A percentile compares a stretch with the other conserved stretches of the same genome.
Conservation (phyloP, 2,113 vertebrate genomes). For the Poecile atricapillus region DNA sequence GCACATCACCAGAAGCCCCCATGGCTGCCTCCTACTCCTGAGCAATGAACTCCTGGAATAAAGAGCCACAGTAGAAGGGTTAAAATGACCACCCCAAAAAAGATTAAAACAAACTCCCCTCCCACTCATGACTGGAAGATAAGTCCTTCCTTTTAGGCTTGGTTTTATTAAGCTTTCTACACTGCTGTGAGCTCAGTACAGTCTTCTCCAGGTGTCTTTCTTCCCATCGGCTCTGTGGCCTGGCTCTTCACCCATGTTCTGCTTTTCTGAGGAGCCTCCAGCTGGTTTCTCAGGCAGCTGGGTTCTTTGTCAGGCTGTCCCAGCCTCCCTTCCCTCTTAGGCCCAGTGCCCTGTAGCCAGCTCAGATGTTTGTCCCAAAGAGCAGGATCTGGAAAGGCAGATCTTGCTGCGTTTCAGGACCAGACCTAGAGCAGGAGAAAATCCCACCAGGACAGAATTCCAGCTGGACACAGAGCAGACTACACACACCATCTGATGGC, state of each 20-base stretch:
- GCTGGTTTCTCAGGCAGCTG: neutral
- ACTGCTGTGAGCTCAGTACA: neutral
- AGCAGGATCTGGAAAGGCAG: neutral
- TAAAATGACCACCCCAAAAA: neutral
- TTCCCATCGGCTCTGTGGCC: neutral
- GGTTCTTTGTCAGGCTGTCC: neutral
- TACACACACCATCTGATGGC: accelerated
- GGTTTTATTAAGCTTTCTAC: neutral
- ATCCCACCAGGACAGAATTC: neutral
- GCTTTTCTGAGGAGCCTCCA: neutral
- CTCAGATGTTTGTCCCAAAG: neutral
- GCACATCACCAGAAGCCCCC: neutral
- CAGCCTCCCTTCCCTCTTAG: neutral
- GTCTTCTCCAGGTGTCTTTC: neutral
- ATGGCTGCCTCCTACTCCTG: neutral
- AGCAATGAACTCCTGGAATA: neutral
- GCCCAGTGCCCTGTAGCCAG: neutral
- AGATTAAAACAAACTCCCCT: neutral
- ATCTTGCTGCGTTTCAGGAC: neutral
- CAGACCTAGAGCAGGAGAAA: neutral
- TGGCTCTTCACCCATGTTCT: neutral
- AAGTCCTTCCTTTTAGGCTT: neutral
- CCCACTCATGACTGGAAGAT: neutral
- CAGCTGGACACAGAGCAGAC: neutral
- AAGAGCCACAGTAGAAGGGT: neutral